These are phyloP conservation scores for Muscidifurax raptorellus DNA, from an alignment of 1,140 invertebrate species.

Conservation along the genomic window DNA sequence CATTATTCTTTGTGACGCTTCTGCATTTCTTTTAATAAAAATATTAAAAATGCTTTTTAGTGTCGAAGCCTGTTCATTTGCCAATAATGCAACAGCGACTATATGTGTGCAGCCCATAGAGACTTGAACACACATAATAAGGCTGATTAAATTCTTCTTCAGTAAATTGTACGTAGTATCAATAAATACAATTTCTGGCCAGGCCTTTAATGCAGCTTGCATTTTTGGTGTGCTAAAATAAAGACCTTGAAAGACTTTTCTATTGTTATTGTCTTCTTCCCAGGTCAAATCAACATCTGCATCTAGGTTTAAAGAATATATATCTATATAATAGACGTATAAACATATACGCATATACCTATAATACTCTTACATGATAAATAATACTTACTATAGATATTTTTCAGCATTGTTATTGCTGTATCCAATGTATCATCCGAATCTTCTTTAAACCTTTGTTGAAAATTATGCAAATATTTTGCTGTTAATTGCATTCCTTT, in stretches of 20 bases:
- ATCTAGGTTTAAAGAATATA: not conserved
- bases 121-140: conserved; percentile 31
- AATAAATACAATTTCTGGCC: conserved; percentile 18
- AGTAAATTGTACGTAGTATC: conserved; percentile 39
- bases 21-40: not conserved
- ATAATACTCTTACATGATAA: not conserved
- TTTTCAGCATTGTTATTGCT: not conserved
- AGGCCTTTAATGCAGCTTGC: not conserved
- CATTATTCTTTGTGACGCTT: conserved; percentile 29
- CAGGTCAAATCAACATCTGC: not conserved
- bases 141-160: not conserved
- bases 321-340: not conserved
- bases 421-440: not conserved
- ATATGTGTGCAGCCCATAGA: conserved; percentile 19
- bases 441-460: not conserved
- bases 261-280: not conserved
- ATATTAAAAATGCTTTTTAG: not conserved
- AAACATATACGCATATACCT: not conserved
- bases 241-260: not conserved
- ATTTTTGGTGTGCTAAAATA: not conserved
- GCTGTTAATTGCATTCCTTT: not conserved
- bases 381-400: not conserved
- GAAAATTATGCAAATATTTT: not conserved
- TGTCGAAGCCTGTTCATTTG: not conserved
- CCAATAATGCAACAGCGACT: conserved; percentile 29